Evolutionary conservation across 2,797 vertebrate genomes (phyloP), one percentile per base, ranked within the genome.

Genomic region (Lates japonicus): DNA sequence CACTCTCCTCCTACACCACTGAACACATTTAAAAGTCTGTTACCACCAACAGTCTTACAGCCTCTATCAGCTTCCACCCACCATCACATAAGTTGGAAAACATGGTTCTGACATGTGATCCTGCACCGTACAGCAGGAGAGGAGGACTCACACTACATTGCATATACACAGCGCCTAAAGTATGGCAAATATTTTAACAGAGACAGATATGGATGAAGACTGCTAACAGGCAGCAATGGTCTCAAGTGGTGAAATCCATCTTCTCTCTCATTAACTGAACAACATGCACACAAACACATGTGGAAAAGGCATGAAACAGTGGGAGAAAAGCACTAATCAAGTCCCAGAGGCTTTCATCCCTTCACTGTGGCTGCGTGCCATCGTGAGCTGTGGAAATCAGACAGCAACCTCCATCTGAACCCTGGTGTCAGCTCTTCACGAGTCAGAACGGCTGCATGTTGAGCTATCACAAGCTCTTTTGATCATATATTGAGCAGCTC

Each of bases 251-350:
- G 1, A 63, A 33, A 90, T 88, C 75, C 70, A 89, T 88, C 83
- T 81, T 70, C 29, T 62, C 29, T 62, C 70, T 86, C 76, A 78
- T 90, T 83, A 85, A 63, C 29, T 13, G 0, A 77, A 33, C 41
- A 63, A 61, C 39, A 55, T 65, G 71, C 37, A 44, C 70, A 65
- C 49, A 37, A 59, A 71, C 52, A 81, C 7, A 37, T 61, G 65
- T 10, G 65, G 42, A 73, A 54, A 70, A 63, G 49, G 48, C 25
- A 20, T n/a, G 55, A 37, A 54, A 75, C 86, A 86, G 70, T 72
- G 41, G 41, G 39, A 77, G 57, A 60, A 20, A 44, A 49, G 81
- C 86, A 74, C 86, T 89, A 87, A 91, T 90, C 83, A 88, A 79
- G 35, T 81, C 82, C 84, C 90, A 0, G 12, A 70, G 85, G 88